Evolutionary conservation across 2,888 invertebrate genomes (phyloP), one percentile per base, ranked within the genome.

Genomic region (Pristionchus fissidentatus): DNA sequence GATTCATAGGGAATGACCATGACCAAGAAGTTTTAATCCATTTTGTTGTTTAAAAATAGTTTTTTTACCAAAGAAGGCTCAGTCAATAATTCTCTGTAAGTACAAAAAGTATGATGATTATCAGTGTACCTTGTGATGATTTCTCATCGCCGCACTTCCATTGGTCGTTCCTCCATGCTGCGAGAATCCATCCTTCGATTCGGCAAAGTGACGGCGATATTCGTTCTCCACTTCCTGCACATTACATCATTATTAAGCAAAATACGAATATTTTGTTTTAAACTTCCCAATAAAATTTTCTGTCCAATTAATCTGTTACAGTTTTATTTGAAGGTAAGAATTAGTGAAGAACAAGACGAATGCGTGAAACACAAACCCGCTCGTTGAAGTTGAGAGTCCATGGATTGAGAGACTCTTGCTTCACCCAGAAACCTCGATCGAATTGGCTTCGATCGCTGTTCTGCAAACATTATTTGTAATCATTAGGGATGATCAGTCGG

Each of bases 321-420:
- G n/a, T n/a, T n/a, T n/a, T n/a, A n/a, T n/a, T n/a, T n/a, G n/a
- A n/a, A 13, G 7, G 26, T 3, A 46, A 3, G 1, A 8, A 46
- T 15, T 46, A 43, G 26, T 75, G 8, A 41, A 77, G 13, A 73
- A 22, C 19, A 77, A 46, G 29, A 52, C 32, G 8, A 2, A 49
- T 19, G 15, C 32, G 32, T 15, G 29, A 19, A 29, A n/a, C 79
- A n/a, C n/a, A 5, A 13, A 82, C 85, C 49, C 87, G 93, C 83
- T 96, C 95, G 90, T 95, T 95, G 93, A 97, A 98, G 93, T 95
- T 96, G 32, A 97, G 93, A 0, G 96, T 96, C 90, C 96, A 94
- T 52, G 90, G 89, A 83, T 95, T 95, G 66, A 98, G 97, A 84
- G 90, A 89, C 75, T 90, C 88, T 77, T 88, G 87, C 84, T 89